Base-by-base conservation (phyloP, 2,113 vertebrate species). In the Vulpes lagopus region DNA sequence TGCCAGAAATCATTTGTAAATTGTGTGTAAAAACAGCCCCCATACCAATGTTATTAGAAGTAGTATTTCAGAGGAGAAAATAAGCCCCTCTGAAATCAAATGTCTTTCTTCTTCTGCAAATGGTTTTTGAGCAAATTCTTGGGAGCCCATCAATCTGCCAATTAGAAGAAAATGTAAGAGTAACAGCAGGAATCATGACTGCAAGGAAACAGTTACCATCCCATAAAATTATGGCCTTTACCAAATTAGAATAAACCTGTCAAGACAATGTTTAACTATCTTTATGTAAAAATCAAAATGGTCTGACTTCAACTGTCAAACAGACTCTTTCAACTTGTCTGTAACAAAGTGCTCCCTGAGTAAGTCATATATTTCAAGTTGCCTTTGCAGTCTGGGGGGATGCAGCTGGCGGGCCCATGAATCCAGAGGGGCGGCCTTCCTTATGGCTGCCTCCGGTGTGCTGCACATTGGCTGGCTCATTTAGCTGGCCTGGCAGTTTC, bases 161-260 rank as follows among this genome's bases (percentile, higher is more conserved):
- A 97, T 98, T 95, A 97, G 94, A 82, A 78, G 92, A 97, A 93
- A 96, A 96, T 67, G 35, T 55, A 80, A 94, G 84, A 94, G 94
- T 38, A 96, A 69, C 88, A 97, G 82, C 62, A 95, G 83, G 97
- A 96, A 94, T 88, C 83, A 88, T 55, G 94, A 62, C 87, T 96
- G 84, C 71, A 96, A 92, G 97, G 97, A 98, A 95, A 98, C 84
- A 88, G 78, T 96, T 96, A 60, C 92, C 57, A 91, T 92, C 92
- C 83, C 92, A 78, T 64, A 93, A 96, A 98, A 93, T 65, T 67
- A 97, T 98, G 79, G 89, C 76, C 97, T 97, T 97, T 90, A 59
- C 84, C 89, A 98, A 98, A 98, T 98, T 51, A 94, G 95, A 95
- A 95, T 96, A 94, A 96, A 96, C 82, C 91, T 94, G 93, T 95